These are phyloP conservation scores for Ciconia boyciana DNA, from an alignment of 2,113 vertebrate species.

Conservation along the genomic window DNA sequence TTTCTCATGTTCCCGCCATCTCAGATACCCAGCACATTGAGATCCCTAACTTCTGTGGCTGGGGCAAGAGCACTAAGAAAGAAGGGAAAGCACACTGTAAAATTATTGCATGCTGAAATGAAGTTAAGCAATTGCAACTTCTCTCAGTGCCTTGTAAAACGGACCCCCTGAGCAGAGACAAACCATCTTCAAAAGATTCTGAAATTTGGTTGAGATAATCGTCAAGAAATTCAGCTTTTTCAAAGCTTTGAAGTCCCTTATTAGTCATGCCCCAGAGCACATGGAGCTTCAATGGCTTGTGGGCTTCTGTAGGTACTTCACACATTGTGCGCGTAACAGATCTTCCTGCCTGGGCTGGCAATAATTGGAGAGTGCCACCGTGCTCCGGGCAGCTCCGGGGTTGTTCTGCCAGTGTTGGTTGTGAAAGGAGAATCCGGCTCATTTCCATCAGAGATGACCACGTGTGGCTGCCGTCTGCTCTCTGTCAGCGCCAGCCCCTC, in stretches of 20 bases:
- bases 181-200: conserved; percentile 29
- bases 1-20: neutral
- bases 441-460: neutral
- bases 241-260: conserved; percentile 23
- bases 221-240: neutral
- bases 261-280: neutral
- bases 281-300: neutral
- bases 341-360: neutral
- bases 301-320: neutral
- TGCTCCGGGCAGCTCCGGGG: accelerated
- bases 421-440: neutral
- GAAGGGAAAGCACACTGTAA: neutral
- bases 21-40: neutral
- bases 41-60: neutral
- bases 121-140: neutral
- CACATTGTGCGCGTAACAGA: accelerated
- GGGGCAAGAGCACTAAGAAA: neutral
- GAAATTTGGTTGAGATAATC: neutral
- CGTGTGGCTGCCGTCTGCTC: neutral
- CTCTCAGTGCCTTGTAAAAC: neutral
- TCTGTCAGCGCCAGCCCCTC: neutral
- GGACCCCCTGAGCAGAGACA: neutral
- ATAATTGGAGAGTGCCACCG: accelerated
- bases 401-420: neutral
- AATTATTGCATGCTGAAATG: neutral